Conservation (phyloP, 2,113 vertebrate genomes). For the Elgaria multicarinata region DNA sequence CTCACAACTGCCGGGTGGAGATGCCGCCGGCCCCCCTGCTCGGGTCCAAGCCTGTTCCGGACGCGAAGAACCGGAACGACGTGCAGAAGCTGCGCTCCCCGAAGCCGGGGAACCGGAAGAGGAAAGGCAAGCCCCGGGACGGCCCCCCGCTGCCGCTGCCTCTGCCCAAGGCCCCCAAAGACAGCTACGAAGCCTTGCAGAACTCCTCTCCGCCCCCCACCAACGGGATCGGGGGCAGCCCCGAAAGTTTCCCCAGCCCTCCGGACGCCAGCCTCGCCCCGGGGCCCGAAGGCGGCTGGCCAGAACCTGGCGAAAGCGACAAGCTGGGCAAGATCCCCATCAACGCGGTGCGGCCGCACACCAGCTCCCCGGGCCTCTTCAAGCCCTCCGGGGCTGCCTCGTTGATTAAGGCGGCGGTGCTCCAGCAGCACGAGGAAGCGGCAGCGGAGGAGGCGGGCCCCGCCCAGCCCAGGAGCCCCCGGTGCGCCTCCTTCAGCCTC, state of each 20-base stretch:
- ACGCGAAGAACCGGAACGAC: constrained; percentile 90
- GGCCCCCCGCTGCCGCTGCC: constrained; percentile 78
- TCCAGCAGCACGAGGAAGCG: constrained; percentile 81
- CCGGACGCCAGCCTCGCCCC: constrained; percentile 77
- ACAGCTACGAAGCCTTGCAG: constrained; percentile 81
- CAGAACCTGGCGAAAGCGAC: constrained; percentile 89
- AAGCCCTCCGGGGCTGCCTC: constrained; percentile 83
- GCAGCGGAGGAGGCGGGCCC: constrained; percentile 75
- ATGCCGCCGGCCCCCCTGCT: constrained; percentile 75
- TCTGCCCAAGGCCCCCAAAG: constrained; percentile 83
- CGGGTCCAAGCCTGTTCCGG: constrained; percentile 80
- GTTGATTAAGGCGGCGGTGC: constrained; percentile 81
- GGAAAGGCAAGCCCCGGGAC: constrained; percentile 82
- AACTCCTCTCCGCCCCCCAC: constrained; percentile 84
- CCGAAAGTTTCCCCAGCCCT: constrained; percentile 82
- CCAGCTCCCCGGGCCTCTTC: constrained; percentile 83
- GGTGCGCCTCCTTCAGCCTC: constrained; percentile 81
- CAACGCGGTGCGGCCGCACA: constrained; percentile 88
- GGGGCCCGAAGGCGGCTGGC: constrained; percentile 75
- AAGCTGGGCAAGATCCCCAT: constrained; percentile 89
- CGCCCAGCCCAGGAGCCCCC: constrained; percentile 78
- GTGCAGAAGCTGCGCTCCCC: constrained; percentile 91
- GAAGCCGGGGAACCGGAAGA: constrained; percentile 85
- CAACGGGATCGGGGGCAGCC: constrained; percentile 80
- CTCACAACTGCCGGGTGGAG: constrained; percentile 84